Evolutionary conservation across 2,888 invertebrate genomes (phyloP).

Genomic region (Cerastis rubricosa): DNA sequence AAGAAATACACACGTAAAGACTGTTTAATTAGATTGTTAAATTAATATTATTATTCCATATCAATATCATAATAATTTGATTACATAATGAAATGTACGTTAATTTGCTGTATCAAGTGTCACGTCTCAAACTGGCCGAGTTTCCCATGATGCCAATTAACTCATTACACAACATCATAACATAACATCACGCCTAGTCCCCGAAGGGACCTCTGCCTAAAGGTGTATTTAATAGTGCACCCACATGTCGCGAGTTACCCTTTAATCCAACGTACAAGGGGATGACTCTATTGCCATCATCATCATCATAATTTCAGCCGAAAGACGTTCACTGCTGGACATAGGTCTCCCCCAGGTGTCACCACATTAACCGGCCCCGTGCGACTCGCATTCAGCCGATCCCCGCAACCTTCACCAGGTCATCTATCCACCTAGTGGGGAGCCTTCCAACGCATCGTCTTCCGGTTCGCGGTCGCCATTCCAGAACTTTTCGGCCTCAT

Average conservation of each 20-base stretch:
- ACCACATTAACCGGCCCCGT: too few relatives aligned
- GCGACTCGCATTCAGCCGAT: too few relatives aligned
- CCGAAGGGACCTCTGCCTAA: not conserved
- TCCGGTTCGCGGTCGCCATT: too few relatives aligned
- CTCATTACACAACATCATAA: not conserved
- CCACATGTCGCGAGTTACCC: not conserved
- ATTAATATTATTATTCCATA: conserved; percentile 1
- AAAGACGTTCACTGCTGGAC: too few relatives aligned
- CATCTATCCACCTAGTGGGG: too few relatives aligned
- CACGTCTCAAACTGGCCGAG: not conserved
- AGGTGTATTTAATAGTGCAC: not conserved
- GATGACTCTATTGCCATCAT: not conserved
- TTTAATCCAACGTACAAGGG: not conserved
- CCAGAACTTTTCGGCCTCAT: too few relatives aligned
- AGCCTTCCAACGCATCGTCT: too few relatives aligned
- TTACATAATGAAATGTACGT: not conserved
- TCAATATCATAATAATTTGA: conserved; percentile 1
- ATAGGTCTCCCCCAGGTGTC: too few relatives aligned
- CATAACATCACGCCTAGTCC: not conserved
- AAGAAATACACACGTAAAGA: not conserved
- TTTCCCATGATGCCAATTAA: not conserved
- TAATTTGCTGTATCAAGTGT: conserved; percentile 9
- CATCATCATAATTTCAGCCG: too few relatives aligned
- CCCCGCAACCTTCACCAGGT: too few relatives aligned
- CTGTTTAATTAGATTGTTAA: not conserved